Conservation (phyloP, 1,140 invertebrate species). For the Galleria mellonella region DNA sequence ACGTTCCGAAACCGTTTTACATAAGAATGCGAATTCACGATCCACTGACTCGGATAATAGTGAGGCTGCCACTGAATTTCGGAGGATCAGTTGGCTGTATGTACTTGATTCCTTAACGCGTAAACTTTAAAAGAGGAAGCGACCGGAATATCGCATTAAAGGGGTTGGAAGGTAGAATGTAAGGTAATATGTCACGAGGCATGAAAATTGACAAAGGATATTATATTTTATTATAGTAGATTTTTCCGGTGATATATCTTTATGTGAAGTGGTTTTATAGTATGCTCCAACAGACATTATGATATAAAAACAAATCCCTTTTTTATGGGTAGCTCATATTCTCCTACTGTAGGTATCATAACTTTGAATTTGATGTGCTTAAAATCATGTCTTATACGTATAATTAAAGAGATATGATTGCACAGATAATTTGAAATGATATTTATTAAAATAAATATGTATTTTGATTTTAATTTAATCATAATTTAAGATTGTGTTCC, state of each 20-base stretch:
- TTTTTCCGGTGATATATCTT: not conserved
- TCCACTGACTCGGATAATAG: slow-evolving; percentile 56
- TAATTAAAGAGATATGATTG: too few relatives aligned
- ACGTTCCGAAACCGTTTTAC: slow-evolving; percentile 41
- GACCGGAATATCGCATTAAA: slow-evolving; percentile 42
- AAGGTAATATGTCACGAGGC: slow-evolving; percentile 29
- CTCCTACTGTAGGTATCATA: too few relatives aligned
- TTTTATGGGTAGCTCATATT: not conserved
- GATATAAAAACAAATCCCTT: not conserved
- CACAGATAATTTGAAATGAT: too few relatives aligned
- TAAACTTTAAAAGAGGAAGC: slow-evolving; percentile 29
- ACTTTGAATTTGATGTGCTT: too few relatives aligned
- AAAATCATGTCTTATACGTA: too few relatives aligned
- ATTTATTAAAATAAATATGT: too few relatives aligned
- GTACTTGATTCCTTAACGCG: slow-evolving; percentile 7
- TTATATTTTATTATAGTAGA: not conserved
- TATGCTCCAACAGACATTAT: not conserved
- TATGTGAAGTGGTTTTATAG: too few relatives aligned
- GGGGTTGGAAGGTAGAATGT: slow-evolving; percentile 15
- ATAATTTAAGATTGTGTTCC: too few relatives aligned
- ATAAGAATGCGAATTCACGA: slow-evolving; percentile 59
- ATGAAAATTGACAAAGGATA: slow-evolving; percentile 2
- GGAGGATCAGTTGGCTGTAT: slow-evolving; percentile 36
- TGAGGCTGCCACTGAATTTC: slow-evolving; percentile 34
- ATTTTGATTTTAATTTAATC: too few relatives aligned